Percentiles rank a stretch among this genome's conserved stretches.
These are phyloP conservation scores for Ashinkailepas kermadecensis DNA, from an alignment of 2,888 invertebrate genomes.

Conservation along the genomic window DNA sequence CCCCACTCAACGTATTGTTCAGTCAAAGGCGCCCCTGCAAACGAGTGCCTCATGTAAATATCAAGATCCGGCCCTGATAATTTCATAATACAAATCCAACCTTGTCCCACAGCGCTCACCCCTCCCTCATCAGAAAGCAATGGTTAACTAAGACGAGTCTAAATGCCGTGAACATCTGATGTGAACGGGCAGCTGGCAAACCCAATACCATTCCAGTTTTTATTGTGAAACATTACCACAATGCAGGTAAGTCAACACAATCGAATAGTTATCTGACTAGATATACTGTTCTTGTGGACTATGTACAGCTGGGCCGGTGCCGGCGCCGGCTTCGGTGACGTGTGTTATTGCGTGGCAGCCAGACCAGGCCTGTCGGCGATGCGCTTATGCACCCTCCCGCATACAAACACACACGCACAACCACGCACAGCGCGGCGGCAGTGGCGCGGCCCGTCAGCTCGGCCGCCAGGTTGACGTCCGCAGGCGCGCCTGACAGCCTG, in stretches of 20 bases:
- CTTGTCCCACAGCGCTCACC: too few relatives aligned
- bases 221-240: conserved; percentile 22
- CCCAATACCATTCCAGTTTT: background rate
- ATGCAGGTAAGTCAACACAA: conserved; percentile 12
- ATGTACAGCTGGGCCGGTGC: background rate
- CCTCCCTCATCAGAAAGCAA: too few relatives aligned
- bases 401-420: background rate
- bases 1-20: too few relatives aligned
- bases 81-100: too few relatives aligned
- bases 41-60: too few relatives aligned
- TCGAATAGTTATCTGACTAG: conserved; percentile 16
- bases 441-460: background rate
- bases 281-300: background rate
- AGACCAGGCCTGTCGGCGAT: conserved; percentile 46
- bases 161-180: too few relatives aligned
- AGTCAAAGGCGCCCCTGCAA: too few relatives aligned
- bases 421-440: background rate
- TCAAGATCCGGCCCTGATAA: too few relatives aligned
- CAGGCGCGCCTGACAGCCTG: background rate
- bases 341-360: conserved; percentile 62
- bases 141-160: too few relatives aligned
- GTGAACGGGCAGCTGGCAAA: too few relatives aligned
- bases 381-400: background rate
- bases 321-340: background rate
- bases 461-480: background rate